phyloP scores from a whole-genome alignment of 2,113 vertebrate genomes.

The Trachemys scripta region DNA sequence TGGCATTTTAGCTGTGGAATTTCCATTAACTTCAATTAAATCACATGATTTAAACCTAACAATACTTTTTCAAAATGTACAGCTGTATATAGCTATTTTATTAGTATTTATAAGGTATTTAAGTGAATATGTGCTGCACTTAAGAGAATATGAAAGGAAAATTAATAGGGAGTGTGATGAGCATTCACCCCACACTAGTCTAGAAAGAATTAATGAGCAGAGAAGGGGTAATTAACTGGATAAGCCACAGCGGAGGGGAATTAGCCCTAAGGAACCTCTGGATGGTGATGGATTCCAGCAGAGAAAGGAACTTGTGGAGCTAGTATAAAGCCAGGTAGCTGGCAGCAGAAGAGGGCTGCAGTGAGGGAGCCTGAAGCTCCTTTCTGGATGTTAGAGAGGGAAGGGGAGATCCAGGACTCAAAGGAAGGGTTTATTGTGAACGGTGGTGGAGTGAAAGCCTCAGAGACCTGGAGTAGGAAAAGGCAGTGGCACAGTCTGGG shows the following conservation, averaged over 20 bases:
- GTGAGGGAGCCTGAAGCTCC: neutral
- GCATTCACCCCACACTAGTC: no score
- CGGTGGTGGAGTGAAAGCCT: neutral
- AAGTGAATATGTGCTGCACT: fast-evolving
- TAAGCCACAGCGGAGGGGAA: neutral
- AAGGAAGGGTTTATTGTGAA: neutral
- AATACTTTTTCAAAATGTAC: neutral
- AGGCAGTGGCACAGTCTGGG: neutral
- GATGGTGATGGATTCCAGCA: neutral
- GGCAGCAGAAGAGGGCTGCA: neutral
- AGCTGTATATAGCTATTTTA: neutral
- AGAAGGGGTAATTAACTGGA: no score
- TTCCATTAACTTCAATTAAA: fast-evolving
- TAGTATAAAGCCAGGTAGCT: neutral
- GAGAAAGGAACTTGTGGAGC: neutral
- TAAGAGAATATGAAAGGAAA: neutral
- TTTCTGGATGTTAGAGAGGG: neutral
- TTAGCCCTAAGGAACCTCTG: neutral
- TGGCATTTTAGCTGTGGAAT: neutral
- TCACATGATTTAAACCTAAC: no score
- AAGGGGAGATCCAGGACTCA: neutral
- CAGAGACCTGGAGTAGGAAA: neutral
- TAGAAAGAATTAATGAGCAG: no score
- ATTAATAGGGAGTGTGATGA: no score
- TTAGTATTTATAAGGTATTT: neutral